phyloP scores from a whole-genome alignment of 2,797 vertebrate genomes.

The Sandelia bainsii region DNA sequence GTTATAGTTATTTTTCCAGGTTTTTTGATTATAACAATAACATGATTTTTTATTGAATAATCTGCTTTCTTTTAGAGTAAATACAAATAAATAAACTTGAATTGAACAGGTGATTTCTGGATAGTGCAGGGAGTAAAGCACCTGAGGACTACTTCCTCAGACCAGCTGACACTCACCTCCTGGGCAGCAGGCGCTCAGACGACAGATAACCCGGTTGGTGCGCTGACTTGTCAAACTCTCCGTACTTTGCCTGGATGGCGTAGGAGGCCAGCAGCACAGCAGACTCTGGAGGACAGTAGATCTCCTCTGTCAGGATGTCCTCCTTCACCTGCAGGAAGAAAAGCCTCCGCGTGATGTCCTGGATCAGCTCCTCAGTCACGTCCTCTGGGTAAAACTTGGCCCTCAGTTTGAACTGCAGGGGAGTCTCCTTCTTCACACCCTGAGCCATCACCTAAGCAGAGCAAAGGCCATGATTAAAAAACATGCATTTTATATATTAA shows the following conservation, averaged over 20 bases:
- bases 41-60: too few species aligned
- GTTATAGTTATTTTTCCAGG: too few species aligned
- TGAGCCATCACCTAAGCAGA: slow-evolving; percentile 90
- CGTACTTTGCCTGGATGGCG: slow-evolving; percentile 93
- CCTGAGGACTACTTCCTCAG: too few species aligned
- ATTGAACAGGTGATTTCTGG: too few species aligned
- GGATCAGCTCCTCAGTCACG: slow-evolving; percentile 94
- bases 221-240: slow-evolving; percentile 85
- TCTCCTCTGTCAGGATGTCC: slow-evolving; percentile 88
- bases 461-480: neutral
- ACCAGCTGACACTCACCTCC: slow-evolving; percentile 83
- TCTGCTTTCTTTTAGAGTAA: too few species aligned
- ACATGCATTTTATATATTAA: too few species aligned
- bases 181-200: slow-evolving; percentile 90
- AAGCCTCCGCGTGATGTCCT: slow-evolving; percentile 95
- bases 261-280: slow-evolving; percentile 97
- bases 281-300: slow-evolving; percentile 96
- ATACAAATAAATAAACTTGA: too few species aligned
- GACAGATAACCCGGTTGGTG: slow-evolving; percentile 89
- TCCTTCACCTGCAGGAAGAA: slow-evolving; percentile 98
- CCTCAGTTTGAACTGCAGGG: slow-evolving; percentile 93
- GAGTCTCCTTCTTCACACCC: slow-evolving; percentile 91
- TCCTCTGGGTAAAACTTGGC: slow-evolving; percentile 96
- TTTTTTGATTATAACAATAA: too few species aligned
- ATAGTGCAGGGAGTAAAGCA: too few species aligned